Evolutionary conservation across 2,113 vertebrate genomes (phyloP).

Genomic region (Meles meles): DNA sequence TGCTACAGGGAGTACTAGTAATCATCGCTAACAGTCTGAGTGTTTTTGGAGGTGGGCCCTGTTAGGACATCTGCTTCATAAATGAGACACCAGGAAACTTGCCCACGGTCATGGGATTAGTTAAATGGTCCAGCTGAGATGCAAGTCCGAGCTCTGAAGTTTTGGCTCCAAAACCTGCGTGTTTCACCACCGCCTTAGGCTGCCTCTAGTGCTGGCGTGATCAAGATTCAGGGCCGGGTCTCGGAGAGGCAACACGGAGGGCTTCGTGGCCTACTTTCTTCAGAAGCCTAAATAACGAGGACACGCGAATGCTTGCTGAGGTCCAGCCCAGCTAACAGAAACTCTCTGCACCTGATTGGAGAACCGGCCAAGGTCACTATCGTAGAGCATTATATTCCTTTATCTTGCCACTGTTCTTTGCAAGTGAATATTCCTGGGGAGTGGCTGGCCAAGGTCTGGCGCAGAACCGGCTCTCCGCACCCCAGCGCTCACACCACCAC

Average conservation of each 20-base stretch:
- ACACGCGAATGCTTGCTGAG: not conserved
- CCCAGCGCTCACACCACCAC: not conserved
- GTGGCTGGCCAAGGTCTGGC: not conserved
- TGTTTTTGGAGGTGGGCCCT: not conserved
- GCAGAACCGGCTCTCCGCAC: accelerated
- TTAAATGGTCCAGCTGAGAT: not conserved
- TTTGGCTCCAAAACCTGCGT: not conserved
- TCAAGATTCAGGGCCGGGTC: not conserved
- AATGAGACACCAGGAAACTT: not conserved
- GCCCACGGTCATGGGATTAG: not conserved
- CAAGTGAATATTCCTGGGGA: not conserved
- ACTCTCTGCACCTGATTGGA: not conserved
- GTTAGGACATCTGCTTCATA: not conserved
- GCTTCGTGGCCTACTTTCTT: not conserved
- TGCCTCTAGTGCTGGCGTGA: not conserved
- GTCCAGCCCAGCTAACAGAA: not conserved
- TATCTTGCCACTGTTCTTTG: not conserved
- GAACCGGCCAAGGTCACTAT: not conserved
- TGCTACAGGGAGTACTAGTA: not conserved
- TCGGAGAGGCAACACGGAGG: not conserved
- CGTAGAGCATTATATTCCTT: not conserved
- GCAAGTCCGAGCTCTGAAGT: not conserved
- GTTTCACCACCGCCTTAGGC: no score
- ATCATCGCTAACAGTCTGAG: not conserved
- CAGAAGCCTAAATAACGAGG: not conserved